These are phyloP conservation scores for Periophthalmus modestus DNA, from an alignment of 2,113 vertebrate genomes.

Conservation along the genomic window DNA sequence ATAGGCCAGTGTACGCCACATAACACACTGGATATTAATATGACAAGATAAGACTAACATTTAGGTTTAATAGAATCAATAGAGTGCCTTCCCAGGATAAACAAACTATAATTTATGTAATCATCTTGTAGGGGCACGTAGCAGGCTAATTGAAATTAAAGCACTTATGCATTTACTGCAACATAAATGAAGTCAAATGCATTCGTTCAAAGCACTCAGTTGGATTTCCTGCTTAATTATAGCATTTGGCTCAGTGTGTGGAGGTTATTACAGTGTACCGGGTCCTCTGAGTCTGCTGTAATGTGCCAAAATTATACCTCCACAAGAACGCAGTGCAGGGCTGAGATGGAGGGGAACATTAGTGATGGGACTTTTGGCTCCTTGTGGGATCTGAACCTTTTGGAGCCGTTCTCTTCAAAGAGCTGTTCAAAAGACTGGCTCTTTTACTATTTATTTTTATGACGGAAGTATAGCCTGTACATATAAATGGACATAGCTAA, in stretches of 20 bases:
- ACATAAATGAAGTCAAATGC: conserved; percentile 14
- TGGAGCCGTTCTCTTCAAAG: no score
- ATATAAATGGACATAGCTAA: no score
- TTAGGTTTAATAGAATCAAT: conserved; percentile 6
- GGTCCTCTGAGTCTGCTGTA: not conserved
- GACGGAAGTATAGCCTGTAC: no score
- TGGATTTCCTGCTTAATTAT: conserved; percentile 14
- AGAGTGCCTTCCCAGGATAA: conserved; percentile 1
- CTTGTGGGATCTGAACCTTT: no score
- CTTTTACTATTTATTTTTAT: no score
- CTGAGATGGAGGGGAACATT: not conserved
- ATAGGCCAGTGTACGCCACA: not conserved
- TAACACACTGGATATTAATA: not conserved
- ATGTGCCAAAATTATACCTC: conserved; percentile 1
- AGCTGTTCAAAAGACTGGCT: no score
- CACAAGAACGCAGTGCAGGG: not conserved
- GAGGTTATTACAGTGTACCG: conserved; percentile 2
- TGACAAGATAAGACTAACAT: not conserved
- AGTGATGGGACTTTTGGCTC: no score
- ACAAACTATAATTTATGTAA: conserved; percentile 14
- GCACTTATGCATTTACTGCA: conserved; percentile 15
- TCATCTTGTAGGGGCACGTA: conserved; percentile 3
- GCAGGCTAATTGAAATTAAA: conserved; percentile 12
- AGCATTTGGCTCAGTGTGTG: not conserved
- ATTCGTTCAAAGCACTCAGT: conserved; percentile 6